These are phyloP conservation scores for Cygnus olor DNA, from an alignment of 2,797 vertebrate species.

Conservation along the genomic window DNA sequence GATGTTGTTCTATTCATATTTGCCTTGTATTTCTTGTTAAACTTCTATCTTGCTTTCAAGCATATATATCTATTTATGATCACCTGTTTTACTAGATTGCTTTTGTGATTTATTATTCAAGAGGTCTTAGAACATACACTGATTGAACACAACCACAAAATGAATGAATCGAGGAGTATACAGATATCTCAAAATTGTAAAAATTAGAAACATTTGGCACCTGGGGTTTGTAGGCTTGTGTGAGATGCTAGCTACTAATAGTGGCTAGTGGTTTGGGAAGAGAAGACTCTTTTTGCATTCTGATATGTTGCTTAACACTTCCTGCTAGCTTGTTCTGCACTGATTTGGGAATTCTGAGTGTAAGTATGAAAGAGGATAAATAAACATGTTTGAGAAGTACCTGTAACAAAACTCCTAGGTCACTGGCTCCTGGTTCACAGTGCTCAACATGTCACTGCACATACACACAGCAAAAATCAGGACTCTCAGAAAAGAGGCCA, in stretches of 20 bases:
- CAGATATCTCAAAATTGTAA: not conserved
- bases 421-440: not conserved
- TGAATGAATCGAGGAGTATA: not conserved
- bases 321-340: not conserved
- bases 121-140: not conserved
- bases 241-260: not conserved
- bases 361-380: not conserved
- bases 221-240: not conserved
- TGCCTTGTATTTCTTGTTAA: not conserved
- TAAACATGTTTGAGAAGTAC: not conserved
- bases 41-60: not conserved
- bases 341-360: not conserved
- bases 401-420: not conserved
- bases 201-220: not conserved
- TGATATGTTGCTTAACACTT: not conserved
- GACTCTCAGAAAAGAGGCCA: not conserved
- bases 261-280: not conserved
- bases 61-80: not conserved
- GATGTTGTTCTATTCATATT: not conserved
- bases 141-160: not conserved
- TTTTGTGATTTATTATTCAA: not conserved
- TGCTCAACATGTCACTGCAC: rapidly evolving
- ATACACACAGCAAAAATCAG: not conserved
- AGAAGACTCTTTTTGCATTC: not conserved
- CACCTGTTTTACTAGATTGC: not conserved